Percentiles rank a stretch among this genome's conserved stretches.
These are phyloP conservation scores for Brachyalestes nurse DNA, from an alignment of 2,797 vertebrate genomes.

Conservation along the genomic window DNA sequence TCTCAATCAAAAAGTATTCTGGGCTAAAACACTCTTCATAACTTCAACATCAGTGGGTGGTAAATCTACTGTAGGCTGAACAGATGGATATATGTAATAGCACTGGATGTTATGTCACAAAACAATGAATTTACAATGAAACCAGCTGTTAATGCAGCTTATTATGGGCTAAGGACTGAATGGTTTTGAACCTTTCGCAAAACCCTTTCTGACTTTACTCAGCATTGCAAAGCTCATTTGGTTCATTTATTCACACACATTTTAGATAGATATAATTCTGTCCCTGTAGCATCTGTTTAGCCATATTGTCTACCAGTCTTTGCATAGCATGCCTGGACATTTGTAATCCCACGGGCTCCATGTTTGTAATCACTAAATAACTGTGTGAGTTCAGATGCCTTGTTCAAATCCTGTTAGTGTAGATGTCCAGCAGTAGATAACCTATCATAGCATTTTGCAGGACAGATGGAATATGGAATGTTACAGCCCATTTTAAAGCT, in stretches of 20 bases:
- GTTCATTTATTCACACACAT: slow-evolving; percentile 22
- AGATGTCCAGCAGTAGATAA: slow-evolving; percentile 19
- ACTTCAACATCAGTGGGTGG: background rate
- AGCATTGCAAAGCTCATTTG: background rate
- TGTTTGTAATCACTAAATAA: slow-evolving; percentile 47
- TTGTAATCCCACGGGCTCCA: slow-evolving; percentile 39
- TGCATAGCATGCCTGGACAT: slow-evolving; percentile 33
- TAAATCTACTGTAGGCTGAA: background rate
- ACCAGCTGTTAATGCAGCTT: background rate
- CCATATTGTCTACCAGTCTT: slow-evolving; percentile 34
- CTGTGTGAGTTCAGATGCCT: slow-evolving; percentile 25
- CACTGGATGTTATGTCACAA: background rate
- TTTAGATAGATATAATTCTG: slow-evolving; percentile 14
- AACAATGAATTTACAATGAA: background rate
- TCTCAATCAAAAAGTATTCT: background rate
- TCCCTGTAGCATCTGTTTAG: slow-evolving; percentile 36
- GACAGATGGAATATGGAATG: background rate
- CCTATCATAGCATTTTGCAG: slow-evolving; percentile 5
- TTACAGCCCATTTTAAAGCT: slow-evolving; percentile 7
- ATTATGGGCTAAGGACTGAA: background rate
- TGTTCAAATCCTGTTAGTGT: slow-evolving; percentile 29
- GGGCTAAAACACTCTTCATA: background rate
- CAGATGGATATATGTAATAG: background rate
- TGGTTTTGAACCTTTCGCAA: background rate
- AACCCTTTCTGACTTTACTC: background rate